Evolutionary conservation across 2,797 vertebrate species (phyloP).

Genomic region (Neopelma chrysocephalum): DNA sequence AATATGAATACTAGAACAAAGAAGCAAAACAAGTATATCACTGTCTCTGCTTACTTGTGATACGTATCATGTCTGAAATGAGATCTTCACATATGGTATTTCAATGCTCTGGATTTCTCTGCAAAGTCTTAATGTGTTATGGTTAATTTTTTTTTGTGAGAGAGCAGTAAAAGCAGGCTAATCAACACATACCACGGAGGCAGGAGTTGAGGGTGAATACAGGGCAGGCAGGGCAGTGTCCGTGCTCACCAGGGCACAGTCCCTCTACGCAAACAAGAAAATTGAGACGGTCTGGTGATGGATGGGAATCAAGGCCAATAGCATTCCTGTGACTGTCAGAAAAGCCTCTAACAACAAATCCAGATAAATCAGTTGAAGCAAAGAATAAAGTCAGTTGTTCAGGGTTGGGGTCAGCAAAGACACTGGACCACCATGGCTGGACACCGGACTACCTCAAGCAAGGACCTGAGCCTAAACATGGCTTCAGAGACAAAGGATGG

Average conservation of each 20-base stretch:
- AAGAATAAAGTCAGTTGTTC: not conserved
- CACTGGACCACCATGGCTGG: too few relatives aligned
- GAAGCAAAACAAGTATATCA: not conserved
- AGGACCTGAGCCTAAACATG: not conserved
- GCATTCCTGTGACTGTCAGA: not conserved
- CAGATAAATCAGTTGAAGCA: not conserved
- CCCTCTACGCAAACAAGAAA: not conserved
- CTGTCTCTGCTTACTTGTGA: not conserved
- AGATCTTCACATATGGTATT: not conserved
- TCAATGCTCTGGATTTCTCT: not conserved
- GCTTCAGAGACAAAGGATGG: not conserved
- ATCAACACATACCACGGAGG: not conserved
- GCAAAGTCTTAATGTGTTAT: not conserved
- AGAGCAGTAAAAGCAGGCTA: not conserved
- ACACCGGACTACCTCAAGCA: not conserved
- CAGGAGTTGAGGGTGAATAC: not conserved
- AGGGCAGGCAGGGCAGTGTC: not conserved
- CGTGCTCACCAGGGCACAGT: not conserved
- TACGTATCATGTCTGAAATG: not conserved
- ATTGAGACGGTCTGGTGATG: rapidly evolving
- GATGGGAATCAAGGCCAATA: not conserved
- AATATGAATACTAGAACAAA: not conserved
- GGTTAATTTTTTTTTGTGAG: not conserved
- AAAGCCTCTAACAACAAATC: not conserved
- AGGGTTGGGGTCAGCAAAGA: not conserved